Percentiles rank a stretch among this genome's conserved stretches.
phyloP scores from a whole-genome alignment of 2,888 invertebrate genomes.

The Salpingus planirostris region DNA sequence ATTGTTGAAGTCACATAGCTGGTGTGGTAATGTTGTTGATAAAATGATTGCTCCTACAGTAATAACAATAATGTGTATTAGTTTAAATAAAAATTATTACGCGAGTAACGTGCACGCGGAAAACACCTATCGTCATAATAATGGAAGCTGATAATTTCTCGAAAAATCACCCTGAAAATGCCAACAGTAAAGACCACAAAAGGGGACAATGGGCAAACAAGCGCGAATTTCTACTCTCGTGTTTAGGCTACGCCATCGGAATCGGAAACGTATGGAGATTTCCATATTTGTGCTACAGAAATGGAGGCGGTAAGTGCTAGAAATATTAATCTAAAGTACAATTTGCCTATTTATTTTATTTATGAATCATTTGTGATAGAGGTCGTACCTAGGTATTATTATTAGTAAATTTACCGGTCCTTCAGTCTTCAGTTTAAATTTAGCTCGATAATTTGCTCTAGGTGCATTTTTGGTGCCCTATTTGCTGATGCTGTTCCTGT shows the following conservation, averaged over 20 bases:
- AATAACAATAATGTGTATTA: too few species aligned
- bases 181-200: neutral
- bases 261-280: conserved; percentile 83
- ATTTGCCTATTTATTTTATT: conserved; percentile 3
- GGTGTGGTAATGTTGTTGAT: too few species aligned
- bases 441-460: conserved; percentile 30
- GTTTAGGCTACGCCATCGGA: conserved; percentile 77
- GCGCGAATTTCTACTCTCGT: conserved; percentile 70
- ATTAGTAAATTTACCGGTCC: conserved; percentile 7
- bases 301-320: conserved; percentile 69
- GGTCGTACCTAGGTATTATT: neutral
- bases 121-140: too few species aligned
- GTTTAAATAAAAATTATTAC: too few species aligned
- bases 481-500: conserved; percentile 66
- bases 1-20: too few species aligned
- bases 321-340: conserved; percentile 1
- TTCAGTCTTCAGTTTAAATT: conserved; percentile 37
- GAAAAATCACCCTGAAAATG: too few species aligned
- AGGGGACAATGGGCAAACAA: conserved; percentile 64
- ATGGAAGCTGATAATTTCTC: too few species aligned
- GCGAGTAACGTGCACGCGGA: too few species aligned
- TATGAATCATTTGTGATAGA: neutral
- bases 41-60: too few species aligned
- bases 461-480: conserved; percentile 86
- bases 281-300: conserved; percentile 77